Conservation (phyloP, 2,888 invertebrate genomes). For the Xanthia togata region DNA sequence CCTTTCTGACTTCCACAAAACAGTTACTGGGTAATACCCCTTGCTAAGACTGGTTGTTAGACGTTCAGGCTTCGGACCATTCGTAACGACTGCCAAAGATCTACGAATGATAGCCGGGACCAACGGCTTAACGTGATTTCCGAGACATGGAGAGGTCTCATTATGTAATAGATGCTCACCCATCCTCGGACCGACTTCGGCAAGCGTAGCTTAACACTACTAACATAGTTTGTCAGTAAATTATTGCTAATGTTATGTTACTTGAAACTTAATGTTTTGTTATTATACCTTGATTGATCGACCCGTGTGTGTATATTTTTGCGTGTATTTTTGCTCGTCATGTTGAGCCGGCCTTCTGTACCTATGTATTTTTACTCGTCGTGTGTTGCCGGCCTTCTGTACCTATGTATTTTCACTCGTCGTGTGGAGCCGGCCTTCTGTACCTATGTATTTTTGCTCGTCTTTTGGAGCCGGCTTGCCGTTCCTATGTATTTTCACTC, state of each 20-base stretch:
- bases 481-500: neutral
- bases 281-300: neutral
- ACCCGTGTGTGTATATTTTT: neutral
- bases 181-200: neutral
- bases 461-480: slow-evolving; percentile 1
- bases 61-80: too few relatives aligned
- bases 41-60: neutral
- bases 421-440: slow-evolving; percentile 2
- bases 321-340: neutral
- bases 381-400: slow-evolving; percentile 1
- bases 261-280: neutral
- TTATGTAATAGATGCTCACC: neutral
- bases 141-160: neutral
- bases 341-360: neutral
- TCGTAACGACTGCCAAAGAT: neutral
- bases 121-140: neutral
- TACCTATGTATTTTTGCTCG: neutral
- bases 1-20: neutral
- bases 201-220: neutral
- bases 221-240: neutral
- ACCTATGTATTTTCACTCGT: neutral
- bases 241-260: neutral
- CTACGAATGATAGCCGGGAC: neutral
- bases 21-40: neutral
- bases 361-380: neutral